phyloP scores from a whole-genome alignment of 1,140 invertebrate species.

The Bradynema listronoti region DNA sequence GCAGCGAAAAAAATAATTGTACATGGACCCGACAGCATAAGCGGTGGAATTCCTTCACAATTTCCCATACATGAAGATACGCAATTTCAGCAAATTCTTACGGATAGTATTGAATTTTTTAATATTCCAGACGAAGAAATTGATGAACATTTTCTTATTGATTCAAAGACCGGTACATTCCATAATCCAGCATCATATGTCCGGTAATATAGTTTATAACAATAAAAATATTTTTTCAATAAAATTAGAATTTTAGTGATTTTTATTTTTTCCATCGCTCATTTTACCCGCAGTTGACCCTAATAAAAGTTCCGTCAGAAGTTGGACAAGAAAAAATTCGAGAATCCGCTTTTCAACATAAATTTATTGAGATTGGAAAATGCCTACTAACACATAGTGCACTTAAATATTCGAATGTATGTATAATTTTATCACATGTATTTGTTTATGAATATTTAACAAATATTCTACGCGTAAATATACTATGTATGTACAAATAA shows the following conservation, averaged over 20 bases:
- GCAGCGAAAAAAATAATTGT: slow-evolving; percentile 98
- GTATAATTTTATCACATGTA: slow-evolving; percentile 43
- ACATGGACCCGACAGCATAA: slow-evolving; percentile 81
- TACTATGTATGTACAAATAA: background rate
- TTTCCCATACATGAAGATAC: slow-evolving; percentile 98
- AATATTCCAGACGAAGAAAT: slow-evolving; percentile 83
- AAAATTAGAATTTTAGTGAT: slow-evolving; percentile 64
- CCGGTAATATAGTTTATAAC: slow-evolving; percentile 9
- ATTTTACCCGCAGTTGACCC: slow-evolving; percentile 87
- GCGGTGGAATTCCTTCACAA: slow-evolving; percentile 76
- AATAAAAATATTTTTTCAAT: background rate
- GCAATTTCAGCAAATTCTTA: slow-evolving; percentile 86
- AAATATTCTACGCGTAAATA: too few relatives aligned
- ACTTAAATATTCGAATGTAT: slow-evolving; percentile 60
- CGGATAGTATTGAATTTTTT: slow-evolving; percentile 94
- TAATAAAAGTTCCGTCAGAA: slow-evolving; percentile 86
- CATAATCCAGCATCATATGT: slow-evolving; percentile 43
- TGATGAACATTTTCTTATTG: slow-evolving; percentile 84
- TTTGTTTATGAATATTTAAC: too few relatives aligned
- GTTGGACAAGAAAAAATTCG: slow-evolving; percentile 77
- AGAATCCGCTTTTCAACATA: slow-evolving; percentile 81
- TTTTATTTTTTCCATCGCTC: slow-evolving; percentile 98
- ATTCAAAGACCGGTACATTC: slow-evolving; percentile 89
- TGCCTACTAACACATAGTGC: slow-evolving; percentile 63
- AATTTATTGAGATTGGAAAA: slow-evolving; percentile 95